These are phyloP conservation scores for Castor canadensis DNA, from an alignment of 2,113 vertebrate genomes.

Conservation along the genomic window DNA sequence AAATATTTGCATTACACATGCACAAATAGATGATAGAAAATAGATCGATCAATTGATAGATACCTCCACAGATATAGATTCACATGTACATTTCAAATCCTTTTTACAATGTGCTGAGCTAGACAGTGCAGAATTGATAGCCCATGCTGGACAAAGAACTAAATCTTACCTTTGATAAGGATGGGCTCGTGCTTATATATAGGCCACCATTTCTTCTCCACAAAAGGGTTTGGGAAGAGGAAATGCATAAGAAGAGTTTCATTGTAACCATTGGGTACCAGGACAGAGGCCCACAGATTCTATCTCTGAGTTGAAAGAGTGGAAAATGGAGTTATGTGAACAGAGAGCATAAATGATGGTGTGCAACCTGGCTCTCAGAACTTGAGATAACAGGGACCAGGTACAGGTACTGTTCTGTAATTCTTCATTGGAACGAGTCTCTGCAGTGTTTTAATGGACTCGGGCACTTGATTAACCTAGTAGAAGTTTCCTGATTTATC, in stretches of 20 bases:
- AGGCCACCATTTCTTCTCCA: neutral
- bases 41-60: neutral
- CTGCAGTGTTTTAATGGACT: neutral
- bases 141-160: neutral
- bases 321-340: neutral
- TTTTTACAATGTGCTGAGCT: neutral
- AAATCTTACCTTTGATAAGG: neutral
- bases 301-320: neutral
- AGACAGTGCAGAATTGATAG: neutral
- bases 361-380: neutral
- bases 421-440: neutral
- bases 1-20: neutral
- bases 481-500: constrained; percentile 7
- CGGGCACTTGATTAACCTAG: neutral
- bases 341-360: neutral
- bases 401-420: neutral
- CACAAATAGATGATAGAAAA: neutral
- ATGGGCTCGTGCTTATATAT: neutral
- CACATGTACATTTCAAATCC: neutral
- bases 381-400: neutral
- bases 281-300: neutral
- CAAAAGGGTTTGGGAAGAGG: neutral
- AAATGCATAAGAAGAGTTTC: neutral
- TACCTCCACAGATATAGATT: neutral
- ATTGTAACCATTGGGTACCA: neutral